Evolutionary conservation across 2,797 vertebrate species (phyloP).

Genomic region (Gambusia yucatana): DNA sequence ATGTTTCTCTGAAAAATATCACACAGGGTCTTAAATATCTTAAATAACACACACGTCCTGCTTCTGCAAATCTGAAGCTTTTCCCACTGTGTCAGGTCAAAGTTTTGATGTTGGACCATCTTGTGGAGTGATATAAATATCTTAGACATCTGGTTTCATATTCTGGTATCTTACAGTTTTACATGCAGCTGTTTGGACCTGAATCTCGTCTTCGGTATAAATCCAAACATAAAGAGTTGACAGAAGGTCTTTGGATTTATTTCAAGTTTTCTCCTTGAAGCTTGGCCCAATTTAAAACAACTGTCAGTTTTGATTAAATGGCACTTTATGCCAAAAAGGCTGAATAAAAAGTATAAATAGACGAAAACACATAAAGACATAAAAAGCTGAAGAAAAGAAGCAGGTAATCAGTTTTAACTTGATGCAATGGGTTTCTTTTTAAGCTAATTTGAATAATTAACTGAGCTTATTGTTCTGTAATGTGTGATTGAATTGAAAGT

Average conservation of each 20-base stretch:
- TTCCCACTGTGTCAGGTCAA: neutral
- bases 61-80: neutral
- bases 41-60: neutral
- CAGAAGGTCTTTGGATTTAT: neutral
- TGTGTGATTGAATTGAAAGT: too few species aligned
- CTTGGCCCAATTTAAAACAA: neutral
- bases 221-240: neutral
- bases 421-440: too few species aligned
- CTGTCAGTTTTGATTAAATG: neutral
- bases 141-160: neutral
- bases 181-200: neutral
- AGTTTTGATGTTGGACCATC: neutral
- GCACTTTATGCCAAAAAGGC: too few species aligned
- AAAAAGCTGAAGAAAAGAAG: neutral
- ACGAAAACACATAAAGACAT: too few species aligned
- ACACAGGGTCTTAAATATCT: neutral
- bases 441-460: too few species aligned
- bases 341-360: too few species aligned
- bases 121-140: neutral
- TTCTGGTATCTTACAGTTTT: neutral
- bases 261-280: neutral
- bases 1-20: neutral
- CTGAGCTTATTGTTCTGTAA: too few species aligned
- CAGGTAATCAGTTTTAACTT: neutral
- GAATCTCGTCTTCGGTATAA: neutral